Evolutionary conservation across 2,113 vertebrate genomes (phyloP).

Genomic region (Rhagologus leucostigma): DNA sequence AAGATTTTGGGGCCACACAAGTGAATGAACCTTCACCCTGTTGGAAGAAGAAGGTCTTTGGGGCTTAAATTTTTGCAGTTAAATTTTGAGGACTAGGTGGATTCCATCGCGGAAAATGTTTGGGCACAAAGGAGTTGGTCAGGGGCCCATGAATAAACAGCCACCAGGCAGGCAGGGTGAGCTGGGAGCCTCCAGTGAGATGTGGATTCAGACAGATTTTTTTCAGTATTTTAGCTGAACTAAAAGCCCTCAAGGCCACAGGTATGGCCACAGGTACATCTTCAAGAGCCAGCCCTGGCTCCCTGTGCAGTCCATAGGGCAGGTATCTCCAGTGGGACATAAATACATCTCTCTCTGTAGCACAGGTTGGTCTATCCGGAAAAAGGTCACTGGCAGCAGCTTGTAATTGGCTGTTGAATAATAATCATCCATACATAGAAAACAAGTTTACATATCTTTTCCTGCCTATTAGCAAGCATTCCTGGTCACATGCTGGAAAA

Average conservation of each 20-base stretch:
- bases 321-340: neutral
- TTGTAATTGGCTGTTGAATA: neutral
- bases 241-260: neutral
- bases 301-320: neutral
- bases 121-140: neutral
- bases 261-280: neutral
- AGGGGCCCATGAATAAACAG: fast-evolving
- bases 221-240: neutral
- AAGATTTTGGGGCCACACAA: neutral
- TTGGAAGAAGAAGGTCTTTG: neutral
- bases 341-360: neutral
- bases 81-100: neutral
- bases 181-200: neutral
- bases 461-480: neutral
- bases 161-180: neutral
- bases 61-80: neutral
- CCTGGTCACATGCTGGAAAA: neutral
- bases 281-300: neutral
- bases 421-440: neutral
- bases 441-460: neutral
- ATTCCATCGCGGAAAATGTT: neutral
- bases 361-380: neutral
- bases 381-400: neutral
- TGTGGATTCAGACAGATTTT: neutral
- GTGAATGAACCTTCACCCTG: neutral